A percentile compares a stretch with the other conserved stretches of the same genome.
These are phyloP conservation scores for Anseranas semipalmata DNA, from an alignment of 2,113 vertebrate species.

Conservation along the genomic window DNA sequence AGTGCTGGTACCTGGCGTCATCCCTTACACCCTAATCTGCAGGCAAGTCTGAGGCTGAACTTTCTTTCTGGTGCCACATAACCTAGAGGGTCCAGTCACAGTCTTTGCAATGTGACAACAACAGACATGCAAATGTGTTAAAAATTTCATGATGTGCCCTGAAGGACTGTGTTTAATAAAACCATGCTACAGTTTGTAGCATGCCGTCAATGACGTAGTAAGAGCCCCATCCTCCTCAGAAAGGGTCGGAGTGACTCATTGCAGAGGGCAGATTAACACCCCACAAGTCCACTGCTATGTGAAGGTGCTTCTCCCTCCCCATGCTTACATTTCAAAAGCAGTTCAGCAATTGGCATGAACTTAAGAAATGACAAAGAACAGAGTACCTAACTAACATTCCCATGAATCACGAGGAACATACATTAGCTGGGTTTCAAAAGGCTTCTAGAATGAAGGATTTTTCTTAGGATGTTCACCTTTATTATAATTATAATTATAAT, in stretches of 20 bases:
- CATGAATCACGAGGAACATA: not conserved
- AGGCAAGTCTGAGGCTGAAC: not conserved
- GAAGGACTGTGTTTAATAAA: not conserved
- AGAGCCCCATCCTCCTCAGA: not conserved
- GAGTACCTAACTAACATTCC: not conserved
- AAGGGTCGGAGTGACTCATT: not conserved
- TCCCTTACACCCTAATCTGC: not conserved
- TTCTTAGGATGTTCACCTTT: not conserved
- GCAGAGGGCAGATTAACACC: not conserved
- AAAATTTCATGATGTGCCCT: not conserved
- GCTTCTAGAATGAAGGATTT: not conserved
- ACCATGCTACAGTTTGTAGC: not conserved
- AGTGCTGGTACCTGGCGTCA: not conserved
- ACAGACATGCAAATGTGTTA: not conserved
- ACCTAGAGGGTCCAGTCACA: not conserved
- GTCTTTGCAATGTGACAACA: not conserved
- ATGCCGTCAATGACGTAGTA: accelerated
- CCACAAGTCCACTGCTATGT: not conserved
- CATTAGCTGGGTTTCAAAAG: not conserved
- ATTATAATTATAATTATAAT: not conserved
- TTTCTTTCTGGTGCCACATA: not conserved
- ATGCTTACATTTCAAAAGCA: not conserved
- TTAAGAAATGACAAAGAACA: not conserved
- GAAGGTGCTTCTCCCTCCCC: no score
- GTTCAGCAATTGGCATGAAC: not conserved